Conservation (phyloP, 2,113 vertebrate species). For the Corydoras sp. region DNA sequence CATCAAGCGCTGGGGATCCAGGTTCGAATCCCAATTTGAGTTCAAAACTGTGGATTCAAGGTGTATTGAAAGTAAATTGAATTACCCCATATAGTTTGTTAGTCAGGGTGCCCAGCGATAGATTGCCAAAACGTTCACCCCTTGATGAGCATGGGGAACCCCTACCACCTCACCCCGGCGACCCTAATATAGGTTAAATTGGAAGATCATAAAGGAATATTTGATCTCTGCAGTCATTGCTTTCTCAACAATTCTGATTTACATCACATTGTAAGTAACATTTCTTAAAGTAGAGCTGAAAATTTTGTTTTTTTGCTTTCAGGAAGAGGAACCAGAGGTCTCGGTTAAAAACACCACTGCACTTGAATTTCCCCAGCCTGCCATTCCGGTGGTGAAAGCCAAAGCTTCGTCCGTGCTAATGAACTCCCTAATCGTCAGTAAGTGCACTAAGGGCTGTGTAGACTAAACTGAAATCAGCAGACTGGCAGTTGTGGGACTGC, state of each 20-base stretch:
- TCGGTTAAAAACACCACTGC: slow-evolving; percentile 47
- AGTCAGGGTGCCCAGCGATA: no score
- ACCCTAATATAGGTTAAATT: no score
- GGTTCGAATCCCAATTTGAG: no score
- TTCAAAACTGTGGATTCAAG: no score
- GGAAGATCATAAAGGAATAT: no score
- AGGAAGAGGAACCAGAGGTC: slow-evolving; percentile 72
- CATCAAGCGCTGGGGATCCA: no score
- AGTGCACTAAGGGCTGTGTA: slow-evolving; percentile 48
- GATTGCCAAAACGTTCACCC: no score
- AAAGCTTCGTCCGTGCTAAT: slow-evolving; percentile 87
- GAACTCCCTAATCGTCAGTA: slow-evolving; percentile 89
- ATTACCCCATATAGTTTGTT: no score
- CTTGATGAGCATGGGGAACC: no score
- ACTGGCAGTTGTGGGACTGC: neutral
- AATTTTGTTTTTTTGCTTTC: slow-evolving; percentile 27
- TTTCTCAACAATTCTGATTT: neutral
- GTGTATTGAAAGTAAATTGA: no score
- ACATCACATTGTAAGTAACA: neutral
- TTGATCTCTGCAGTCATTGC: no score
- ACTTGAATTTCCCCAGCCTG: slow-evolving; percentile 53
- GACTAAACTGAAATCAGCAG: neutral
- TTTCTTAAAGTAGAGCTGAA: neutral
- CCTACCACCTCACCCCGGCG: no score
- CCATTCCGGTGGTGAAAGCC: slow-evolving; percentile 79